A percentile compares a stretch with the other conserved stretches of the same genome.
Conservation (phyloP, 2,113 vertebrate genomes). For the Chlamydotis undulata region DNA sequence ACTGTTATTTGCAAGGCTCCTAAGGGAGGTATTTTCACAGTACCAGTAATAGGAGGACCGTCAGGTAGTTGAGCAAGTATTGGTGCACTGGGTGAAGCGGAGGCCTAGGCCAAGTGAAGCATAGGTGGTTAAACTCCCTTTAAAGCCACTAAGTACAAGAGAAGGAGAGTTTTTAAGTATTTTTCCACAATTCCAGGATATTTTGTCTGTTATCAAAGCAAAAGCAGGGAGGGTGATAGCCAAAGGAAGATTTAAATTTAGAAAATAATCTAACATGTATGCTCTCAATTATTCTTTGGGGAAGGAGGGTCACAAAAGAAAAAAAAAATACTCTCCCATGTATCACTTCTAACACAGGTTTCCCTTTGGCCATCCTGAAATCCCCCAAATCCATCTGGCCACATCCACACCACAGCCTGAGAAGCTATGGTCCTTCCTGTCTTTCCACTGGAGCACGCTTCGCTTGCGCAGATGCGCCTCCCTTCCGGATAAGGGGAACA, state of each 20-base stretch:
- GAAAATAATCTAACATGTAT: not conserved
- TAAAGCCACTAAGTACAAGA: not conserved
- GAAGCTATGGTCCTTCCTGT: not conserved
- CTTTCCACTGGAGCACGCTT: not conserved
- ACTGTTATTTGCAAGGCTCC: not conserved
- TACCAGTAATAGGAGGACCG: not conserved
- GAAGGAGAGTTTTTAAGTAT: not conserved
- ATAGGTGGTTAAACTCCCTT: not conserved
- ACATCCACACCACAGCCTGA: not conserved
- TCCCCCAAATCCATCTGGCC: not conserved
- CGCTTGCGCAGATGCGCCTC: not conserved
- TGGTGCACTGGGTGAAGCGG: not conserved
- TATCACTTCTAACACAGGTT: not conserved
- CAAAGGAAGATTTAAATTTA: not conserved
- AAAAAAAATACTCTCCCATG: not conserved
- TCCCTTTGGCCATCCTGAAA: not conserved
- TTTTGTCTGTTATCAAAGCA: not conserved
- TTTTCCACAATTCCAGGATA: not conserved
- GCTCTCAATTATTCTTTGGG: not conserved
- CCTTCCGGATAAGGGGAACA: not conserved
- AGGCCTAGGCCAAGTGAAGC: not conserved
- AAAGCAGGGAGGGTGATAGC: not conserved
- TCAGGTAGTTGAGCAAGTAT: not conserved
- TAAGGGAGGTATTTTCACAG: not conserved
- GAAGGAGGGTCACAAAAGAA: not conserved